Percentiles rank a stretch among this genome's conserved stretches.
Evolutionary conservation across 1,140 invertebrate species (phyloP).

Genomic region (Meloidogyne floridensis): DNA sequence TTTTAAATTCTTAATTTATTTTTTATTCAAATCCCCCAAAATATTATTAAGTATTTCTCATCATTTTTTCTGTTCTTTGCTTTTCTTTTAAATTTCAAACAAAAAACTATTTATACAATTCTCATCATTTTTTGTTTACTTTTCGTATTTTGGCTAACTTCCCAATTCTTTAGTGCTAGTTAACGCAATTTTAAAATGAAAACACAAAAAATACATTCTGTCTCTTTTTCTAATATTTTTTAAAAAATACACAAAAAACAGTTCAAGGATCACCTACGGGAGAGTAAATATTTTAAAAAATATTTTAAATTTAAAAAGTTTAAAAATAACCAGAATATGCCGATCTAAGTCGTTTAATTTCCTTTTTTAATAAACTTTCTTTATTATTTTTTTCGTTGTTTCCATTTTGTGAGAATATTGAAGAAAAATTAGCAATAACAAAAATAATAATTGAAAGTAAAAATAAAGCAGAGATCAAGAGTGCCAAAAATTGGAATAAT

Average conservation of each 20-base stretch:
- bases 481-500: not conserved
- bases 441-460: not conserved
- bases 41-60: not conserved
- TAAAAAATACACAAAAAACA: not conserved
- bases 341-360: not conserved
- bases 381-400: not conserved
- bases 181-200: slow-evolving; percentile 1
- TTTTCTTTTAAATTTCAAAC: slow-evolving; percentile 12
- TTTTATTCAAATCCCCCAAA: not conserved
- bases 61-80: not conserved
- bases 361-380: not conserved
- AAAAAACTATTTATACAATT: not conserved
- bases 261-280: not conserved
- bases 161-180: slow-evolving; percentile 6
- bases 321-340: slow-evolving; percentile 8
- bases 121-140: slow-evolving; percentile 12
- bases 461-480: not conserved
- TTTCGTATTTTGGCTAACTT: slow-evolving; percentile 7
- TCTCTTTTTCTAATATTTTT: not conserved
- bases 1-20: not conserved
- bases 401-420: not conserved
- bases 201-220: not conserved
- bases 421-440: not conserved
- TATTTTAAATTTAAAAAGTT: not conserved
- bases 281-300: no score